These are phyloP conservation scores for Pachycephus smyrnensis DNA, from an alignment of 2,888 invertebrate species.

Conservation along the genomic window DNA sequence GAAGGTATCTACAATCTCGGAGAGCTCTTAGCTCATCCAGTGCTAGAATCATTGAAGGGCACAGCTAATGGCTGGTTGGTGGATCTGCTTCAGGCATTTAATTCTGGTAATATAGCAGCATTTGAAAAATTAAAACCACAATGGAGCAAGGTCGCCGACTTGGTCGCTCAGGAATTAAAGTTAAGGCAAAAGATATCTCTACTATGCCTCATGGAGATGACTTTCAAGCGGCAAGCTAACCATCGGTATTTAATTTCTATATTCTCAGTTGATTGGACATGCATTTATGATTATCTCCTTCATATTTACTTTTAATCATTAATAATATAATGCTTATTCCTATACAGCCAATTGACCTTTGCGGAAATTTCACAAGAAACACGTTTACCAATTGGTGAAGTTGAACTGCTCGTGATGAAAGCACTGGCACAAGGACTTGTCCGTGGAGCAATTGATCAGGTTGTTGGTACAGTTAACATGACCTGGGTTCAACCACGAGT, in stretches of 20 bases:
- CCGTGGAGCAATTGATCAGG: conserved; percentile 95
- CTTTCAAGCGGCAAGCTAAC: conserved; percentile 92
- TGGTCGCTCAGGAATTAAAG: conserved; percentile 83
- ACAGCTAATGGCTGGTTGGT: conserved; percentile 90
- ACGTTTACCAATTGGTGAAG: conserved; percentile 84
- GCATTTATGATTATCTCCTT: conserved; percentile 3
- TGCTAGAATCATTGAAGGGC: conserved; percentile 85
- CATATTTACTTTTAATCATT: neutral
- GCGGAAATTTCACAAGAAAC: conserved; percentile 90
- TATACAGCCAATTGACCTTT: conserved; percentile 81
- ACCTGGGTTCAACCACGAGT: conserved; percentile 90
- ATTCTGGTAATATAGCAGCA: conserved; percentile 80
- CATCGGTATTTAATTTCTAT: conserved; percentile 69
- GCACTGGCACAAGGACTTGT: conserved; percentile 96
- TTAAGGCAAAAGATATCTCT: conserved; percentile 94
- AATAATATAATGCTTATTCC: neutral
- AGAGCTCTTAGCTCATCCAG: conserved; percentile 95
- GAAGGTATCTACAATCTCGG: conserved; percentile 97
- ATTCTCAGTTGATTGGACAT: conserved; percentile 6
- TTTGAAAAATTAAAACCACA: conserved; percentile 79
- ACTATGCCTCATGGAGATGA: conserved; percentile 98
- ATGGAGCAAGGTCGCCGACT: conserved; percentile 86
- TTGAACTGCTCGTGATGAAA: conserved; percentile 97
- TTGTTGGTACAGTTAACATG: conserved; percentile 79
- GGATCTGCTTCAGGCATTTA: conserved; percentile 88